Evolutionary conservation across 2,113 vertebrate genomes (phyloP), one percentile per base, ranked within the genome.

Genomic region (Phocoena sinus): DNA sequence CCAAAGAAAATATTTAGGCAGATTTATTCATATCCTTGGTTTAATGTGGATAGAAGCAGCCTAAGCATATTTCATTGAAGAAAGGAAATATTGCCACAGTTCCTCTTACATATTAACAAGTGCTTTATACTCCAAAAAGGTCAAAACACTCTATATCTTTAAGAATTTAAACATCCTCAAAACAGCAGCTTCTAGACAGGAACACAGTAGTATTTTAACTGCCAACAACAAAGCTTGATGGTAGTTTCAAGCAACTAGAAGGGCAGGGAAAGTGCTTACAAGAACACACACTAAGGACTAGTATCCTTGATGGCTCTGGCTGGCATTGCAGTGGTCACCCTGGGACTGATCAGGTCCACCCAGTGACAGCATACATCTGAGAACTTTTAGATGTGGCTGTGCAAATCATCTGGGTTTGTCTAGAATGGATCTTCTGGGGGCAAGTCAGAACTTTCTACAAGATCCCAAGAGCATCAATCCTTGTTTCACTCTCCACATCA

Each of bases 1-100:
- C 89, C 44, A 94, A 89, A 94, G 84, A 94, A 97, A 94, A 87
- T 94, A 91, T 89, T 89, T 92, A 86, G 53, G 38, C 50, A 89
- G 67, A 74, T 89, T 93, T 86, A 76, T 63, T 89, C 77, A 68
- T 47, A 76, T 36, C 77, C 63, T 82, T 50, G 31, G 50, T 89
- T 96, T 95, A 94, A 74, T 33, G 77, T 60, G 53, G 36, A 81
- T 70, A 77, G 41, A 76, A 85, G 70, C 38, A 71, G 36, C 23
- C 33, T 63, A 58, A 63, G 20, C 36, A 23, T 47, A 74, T 94
- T 76, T 96, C 33, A 86, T 2, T 81, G 63, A 73, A 79, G 73
- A 91, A 95, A 95, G 47, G 36, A 91, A 91, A 60, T 89, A 82
- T 9, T 76, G 6, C 11, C 50, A 93, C 14, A 63, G n/a, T 68